These are phyloP conservation scores for Muntiacus reevesi DNA, from an alignment of 2,113 vertebrate species.

Conservation along the genomic window DNA sequence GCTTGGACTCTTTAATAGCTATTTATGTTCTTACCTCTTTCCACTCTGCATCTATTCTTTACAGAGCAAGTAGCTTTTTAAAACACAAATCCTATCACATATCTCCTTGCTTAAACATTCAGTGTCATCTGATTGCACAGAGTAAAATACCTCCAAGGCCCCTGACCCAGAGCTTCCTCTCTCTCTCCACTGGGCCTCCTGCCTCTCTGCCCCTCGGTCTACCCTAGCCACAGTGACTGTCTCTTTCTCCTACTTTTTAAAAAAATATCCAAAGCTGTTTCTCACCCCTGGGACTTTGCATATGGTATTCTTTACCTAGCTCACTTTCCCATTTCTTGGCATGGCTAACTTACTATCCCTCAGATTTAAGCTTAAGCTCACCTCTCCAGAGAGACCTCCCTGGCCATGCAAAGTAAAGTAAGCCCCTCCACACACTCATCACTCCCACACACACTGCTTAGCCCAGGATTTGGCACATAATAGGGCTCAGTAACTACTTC, in stretches of 20 bases:
- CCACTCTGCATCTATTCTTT: background rate
- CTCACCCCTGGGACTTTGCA: too few species aligned
- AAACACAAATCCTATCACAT: background rate
- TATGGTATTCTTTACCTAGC: background rate
- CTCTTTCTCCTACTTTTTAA: background rate
- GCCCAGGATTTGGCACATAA: background rate
- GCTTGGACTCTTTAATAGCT: background rate
- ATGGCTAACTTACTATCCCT: background rate
- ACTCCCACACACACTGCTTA: background rate
- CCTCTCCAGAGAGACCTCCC: background rate
- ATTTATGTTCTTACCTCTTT: background rate
- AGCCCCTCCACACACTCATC: background rate
- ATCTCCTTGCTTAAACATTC: background rate
- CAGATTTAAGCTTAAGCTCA: background rate
- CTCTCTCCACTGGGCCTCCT: rapidly evolving
- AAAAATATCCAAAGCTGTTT: background rate
- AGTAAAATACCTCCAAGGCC: background rate
- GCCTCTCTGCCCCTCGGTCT: background rate
- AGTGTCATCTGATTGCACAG: background rate
- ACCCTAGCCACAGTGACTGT: background rate
- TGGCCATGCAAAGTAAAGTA: too few species aligned
- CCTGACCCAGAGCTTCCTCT: background rate
- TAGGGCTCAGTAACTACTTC: background rate
- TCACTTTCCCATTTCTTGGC: background rate
- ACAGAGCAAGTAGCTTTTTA: background rate